Evolutionary conservation across 1,140 invertebrate species (phyloP), one percentile per base, ranked within the genome.

Genomic region (Apolygus lucorum): DNA sequence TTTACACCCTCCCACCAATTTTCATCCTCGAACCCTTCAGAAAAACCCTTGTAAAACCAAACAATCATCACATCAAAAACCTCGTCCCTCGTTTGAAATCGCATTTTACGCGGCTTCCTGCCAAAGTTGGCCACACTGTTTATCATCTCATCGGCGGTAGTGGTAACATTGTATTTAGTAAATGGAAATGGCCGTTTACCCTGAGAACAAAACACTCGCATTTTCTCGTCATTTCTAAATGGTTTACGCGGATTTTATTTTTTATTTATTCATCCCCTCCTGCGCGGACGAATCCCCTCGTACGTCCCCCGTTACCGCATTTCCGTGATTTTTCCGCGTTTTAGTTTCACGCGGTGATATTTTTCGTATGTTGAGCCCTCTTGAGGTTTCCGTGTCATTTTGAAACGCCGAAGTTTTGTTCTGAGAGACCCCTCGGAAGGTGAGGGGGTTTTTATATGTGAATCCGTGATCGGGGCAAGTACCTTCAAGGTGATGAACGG

Each of bases 151-250:
- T 68, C 65, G 66, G 54, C 63, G 59, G 71, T 73, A 69, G 71
- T 73, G 72, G 72, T 71, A 73, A 73, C 72, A 73, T 73, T 73
- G 72, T 71, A 71, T 69, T 27, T 71, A 71, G 70, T 71, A 71
- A 73, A 71, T 73, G 70, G 62, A 73, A 69, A 73, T 73, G 72
- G 72, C 72, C 70, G 72, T 73, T 73, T 73, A 69, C 68, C 62
- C 34, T 68, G 22, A 34, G 70, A 67, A 67, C 66, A 63, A 71
- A 67, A 63, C 65, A 71, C 29, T 59, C 49, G 26, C 52, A 68
- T 64, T 68, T 62, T 59, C 54, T 24, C 34, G 8, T 59, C 54
- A 13, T 13, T 59, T 49, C 4, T 24, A 59, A 59, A 59, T 59
- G 54, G 54, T 59, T 24, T 59, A 17, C 54, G 54, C 54, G 54